These are phyloP conservation scores for Drosophila nigricruria DNA, from an alignment of 2,888 invertebrate species.

Conservation along the genomic window DNA sequence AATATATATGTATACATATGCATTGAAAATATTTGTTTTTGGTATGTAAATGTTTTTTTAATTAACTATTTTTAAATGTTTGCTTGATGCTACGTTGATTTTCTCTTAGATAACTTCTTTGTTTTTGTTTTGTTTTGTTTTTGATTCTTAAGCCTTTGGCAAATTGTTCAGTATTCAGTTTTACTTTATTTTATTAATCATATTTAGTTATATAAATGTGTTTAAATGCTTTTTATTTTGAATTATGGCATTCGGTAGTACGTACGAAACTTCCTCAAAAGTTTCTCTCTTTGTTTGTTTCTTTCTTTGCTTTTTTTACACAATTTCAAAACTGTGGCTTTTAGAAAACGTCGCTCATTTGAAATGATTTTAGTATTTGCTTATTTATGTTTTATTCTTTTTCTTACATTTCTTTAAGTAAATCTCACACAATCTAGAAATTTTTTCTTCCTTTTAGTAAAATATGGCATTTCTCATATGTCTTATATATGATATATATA, in stretches of 20 bases:
- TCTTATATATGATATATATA: slow-evolving; percentile 52
- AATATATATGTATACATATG: slow-evolving; percentile 13
- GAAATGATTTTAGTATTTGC: slow-evolving; percentile 77
- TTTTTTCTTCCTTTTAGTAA: slow-evolving; percentile 52
- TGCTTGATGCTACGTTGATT: slow-evolving; percentile 43
- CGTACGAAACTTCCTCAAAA: slow-evolving; percentile 36
- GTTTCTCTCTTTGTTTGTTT: slow-evolving; percentile 8
- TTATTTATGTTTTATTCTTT: slow-evolving; percentile 64
- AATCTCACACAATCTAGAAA: slow-evolving; percentile 75
- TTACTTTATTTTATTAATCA: slow-evolving; percentile 46
- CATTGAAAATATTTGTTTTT: slow-evolving; percentile 61
- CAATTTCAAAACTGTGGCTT: slow-evolving; percentile 80
- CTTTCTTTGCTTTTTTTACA: slow-evolving; percentile 60
- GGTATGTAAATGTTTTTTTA: slow-evolving; percentile 69
- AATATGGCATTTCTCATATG: slow-evolving; percentile 77
- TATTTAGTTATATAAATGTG: slow-evolving; percentile 35
- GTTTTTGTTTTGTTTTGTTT: slow-evolving; percentile 41
- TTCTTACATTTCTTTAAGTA: slow-evolving; percentile 60
- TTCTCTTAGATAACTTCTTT: slow-evolving; percentile 30
- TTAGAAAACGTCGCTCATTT: slow-evolving; percentile 79
- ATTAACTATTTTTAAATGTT: slow-evolving; percentile 62
- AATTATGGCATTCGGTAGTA: slow-evolving; percentile 79
- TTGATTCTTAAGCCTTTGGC: slow-evolving; percentile 79
- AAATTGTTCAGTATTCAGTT: slow-evolving; percentile 77
- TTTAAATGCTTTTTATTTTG: slow-evolving; percentile 79